Base-by-base conservation (phyloP, 53 echinoderm and acorn worm genomes). In the Henricia sp. region DNA sequence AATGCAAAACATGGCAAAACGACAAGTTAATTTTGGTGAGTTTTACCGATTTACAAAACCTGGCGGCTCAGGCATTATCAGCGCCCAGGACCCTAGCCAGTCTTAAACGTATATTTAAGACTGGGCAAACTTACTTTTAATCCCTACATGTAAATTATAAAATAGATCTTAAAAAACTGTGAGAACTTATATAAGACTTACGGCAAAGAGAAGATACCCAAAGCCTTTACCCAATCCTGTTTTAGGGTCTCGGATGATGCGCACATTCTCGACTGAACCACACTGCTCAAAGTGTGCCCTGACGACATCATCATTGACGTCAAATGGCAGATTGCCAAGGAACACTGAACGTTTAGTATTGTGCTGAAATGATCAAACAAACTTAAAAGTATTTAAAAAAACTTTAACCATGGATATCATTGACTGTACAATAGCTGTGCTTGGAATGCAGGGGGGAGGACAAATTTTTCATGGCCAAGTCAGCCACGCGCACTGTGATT, bases 181-280 rank as follows among this genome's bases (percentile, higher is more conserved):
- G 29, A 33, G 1, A 53, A 8, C 8, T 53, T 17, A 16, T 10
- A 32, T 26, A 13, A 29, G 19, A 83, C 77, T 87, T 69, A 95
- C 95, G 38, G 86, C 71, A 87, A 95, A 95, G 38, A 95, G 89
- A 3, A 95, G 50, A 51, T 93, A 95, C 35, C 95, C 95, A 83
- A 93, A 93, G 34, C 95, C 95, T 51, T 95, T 95, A 28, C 95
- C 95, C 26, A 93, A 29, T 36, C 95, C 95, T 6, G 90, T 93
- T 32, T 68, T 55, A n/a, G 67, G 51, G 38, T 93, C 95, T 36
- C 93, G 71, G 58, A 93, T 82, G 17, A 95, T 64, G 37, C 95
- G 85, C 38, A 93, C 93, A 39, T 76, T 88, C 43, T 95, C 88
- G n/a, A 95, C 48, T 2, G 56, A 42, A 8, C 95, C 95, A 90